Conservation (phyloP, 1,140 invertebrate genomes). For the Drosophila obscura region DNA sequence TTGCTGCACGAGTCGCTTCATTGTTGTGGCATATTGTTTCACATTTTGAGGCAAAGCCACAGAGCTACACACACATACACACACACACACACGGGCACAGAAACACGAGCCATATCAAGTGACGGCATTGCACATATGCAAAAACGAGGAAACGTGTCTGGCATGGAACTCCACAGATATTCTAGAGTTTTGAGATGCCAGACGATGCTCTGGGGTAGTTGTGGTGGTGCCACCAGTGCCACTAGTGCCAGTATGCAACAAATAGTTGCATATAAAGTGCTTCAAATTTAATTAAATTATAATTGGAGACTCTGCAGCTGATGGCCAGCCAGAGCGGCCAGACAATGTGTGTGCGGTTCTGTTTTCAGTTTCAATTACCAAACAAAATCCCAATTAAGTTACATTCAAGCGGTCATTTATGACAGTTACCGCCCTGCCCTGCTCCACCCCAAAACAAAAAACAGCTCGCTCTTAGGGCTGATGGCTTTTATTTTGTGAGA, state of each 20-base stretch:
- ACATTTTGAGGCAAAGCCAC: constrained; percentile 47
- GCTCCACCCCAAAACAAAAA: not conserved
- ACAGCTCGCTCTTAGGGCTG: not conserved
- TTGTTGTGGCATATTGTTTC: constrained; percentile 79
- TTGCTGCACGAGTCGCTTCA: constrained; percentile 72
- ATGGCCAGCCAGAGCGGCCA: constrained; percentile 20
- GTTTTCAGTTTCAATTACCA: constrained; percentile 52
- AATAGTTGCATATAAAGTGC: constrained; percentile 51
- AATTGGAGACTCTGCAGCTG: constrained; percentile 57
- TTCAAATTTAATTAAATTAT: constrained; percentile 77
- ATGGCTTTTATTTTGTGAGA: constrained; percentile 1
- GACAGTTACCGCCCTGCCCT: not conserved
- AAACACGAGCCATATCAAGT: constrained; percentile 8
- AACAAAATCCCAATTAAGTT: constrained; percentile 58
- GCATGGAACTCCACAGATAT: constrained; percentile 19
- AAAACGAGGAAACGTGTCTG: constrained; percentile 53
- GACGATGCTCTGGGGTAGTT: constrained; percentile 1
- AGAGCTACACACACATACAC: constrained; percentile 27
- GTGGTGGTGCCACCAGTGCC: not conserved
- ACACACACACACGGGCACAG: constrained; percentile 3
- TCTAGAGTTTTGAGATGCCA: constrained; percentile 41
- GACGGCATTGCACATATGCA: constrained; percentile 33
- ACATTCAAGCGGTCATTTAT: constrained; percentile 37
- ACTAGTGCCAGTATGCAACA: constrained; percentile 24
- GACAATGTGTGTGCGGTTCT: constrained; percentile 27